Evolutionary conservation across 2,888 invertebrate species (phyloP), one percentile per base, ranked within the genome.

Genomic region (Meiosimyza platycephala): DNA sequence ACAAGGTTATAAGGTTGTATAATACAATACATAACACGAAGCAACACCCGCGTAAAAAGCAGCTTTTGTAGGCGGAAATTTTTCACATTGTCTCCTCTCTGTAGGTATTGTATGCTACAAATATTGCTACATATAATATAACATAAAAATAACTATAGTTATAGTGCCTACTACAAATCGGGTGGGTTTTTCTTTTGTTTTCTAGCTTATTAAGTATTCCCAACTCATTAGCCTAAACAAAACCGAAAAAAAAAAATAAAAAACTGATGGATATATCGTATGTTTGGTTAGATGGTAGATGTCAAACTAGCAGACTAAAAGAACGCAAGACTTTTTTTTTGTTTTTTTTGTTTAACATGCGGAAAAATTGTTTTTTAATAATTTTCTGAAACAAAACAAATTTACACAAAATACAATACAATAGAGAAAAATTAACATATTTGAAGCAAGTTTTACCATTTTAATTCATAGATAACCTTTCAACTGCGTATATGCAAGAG

Each of bases 311-410:
- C 40, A 40, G 40, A 1, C 40, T 9, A 4, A 28, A 2, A 28
- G 28, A 28, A 28, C 28, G 28, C 4, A 28, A 28, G 28, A 40
- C 40, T 40, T 9, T 40, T 40, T 9, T 40, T 40, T 40, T 7
- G 40, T 40, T n/a, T n/a, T 47, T 55, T 51, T 57, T 57, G 65
- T 71, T 40, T 59, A 71, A 59, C 64, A 65, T 71, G 71, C 71
- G 62, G 62, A 69, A 60, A 69, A 69, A 69, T 69, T 62, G 57
- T 62, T 69, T 62, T 69, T 69, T 69, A 60, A 69, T 69, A 62
- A 69, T 69, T 62, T 63, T 69, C 40, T 51, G 60, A 62, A 40
- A 51, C 50, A 68, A 47, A 68, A 59, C 59, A 59, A 59, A 54
- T 40, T 40, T 40, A 40, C 40, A 40, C 40, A 40, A 47, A 48